Evolutionary conservation across 2,113 vertebrate species (phyloP).

Genomic region (Pygoscelis antarcticus): DNA sequence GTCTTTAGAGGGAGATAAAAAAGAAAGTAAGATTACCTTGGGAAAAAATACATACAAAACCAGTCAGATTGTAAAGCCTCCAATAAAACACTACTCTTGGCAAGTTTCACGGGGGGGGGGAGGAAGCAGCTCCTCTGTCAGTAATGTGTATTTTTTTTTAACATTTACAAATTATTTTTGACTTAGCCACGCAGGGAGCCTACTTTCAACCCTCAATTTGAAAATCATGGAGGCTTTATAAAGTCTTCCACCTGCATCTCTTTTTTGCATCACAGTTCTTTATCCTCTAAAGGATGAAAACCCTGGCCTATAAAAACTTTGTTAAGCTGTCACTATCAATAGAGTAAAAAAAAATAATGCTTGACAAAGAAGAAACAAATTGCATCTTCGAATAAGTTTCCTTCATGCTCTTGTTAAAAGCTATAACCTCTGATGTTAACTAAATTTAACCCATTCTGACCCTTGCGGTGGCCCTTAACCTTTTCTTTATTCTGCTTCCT

Average conservation of each 20-base stretch:
- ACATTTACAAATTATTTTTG: conserved; percentile 78
- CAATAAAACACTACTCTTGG: not conserved
- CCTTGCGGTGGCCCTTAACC: conserved; percentile 78
- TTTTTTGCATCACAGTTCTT: conserved; percentile 75
- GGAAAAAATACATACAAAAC: conserved; percentile 14
- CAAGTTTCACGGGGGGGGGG: not conserved
- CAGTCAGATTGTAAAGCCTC: not conserved
- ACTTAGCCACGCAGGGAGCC: conserved; percentile 77
- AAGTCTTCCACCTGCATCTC: conserved; percentile 81
- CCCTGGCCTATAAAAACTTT: conserved; percentile 78
- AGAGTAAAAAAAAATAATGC: conserved; percentile 72
- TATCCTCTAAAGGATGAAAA: conserved; percentile 78
- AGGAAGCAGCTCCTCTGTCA: not conserved
- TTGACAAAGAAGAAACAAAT: conserved; percentile 84
- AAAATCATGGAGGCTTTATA: conserved; percentile 81
- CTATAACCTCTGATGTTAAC: conserved; percentile 83
- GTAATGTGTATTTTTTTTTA: conserved; percentile 50
- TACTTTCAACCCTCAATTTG: conserved; percentile 77
- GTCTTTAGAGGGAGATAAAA: not conserved
- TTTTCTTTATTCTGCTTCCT: conserved; percentile 80
- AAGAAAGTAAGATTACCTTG: not conserved
- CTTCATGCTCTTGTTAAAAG: conserved; percentile 81
- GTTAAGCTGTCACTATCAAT: conserved; percentile 83
- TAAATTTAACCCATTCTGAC: conserved; percentile 81
- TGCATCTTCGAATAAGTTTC: conserved; percentile 78